Conservation (phyloP, 2,113 vertebrate species). For the Halcyon senegalensis region DNA sequence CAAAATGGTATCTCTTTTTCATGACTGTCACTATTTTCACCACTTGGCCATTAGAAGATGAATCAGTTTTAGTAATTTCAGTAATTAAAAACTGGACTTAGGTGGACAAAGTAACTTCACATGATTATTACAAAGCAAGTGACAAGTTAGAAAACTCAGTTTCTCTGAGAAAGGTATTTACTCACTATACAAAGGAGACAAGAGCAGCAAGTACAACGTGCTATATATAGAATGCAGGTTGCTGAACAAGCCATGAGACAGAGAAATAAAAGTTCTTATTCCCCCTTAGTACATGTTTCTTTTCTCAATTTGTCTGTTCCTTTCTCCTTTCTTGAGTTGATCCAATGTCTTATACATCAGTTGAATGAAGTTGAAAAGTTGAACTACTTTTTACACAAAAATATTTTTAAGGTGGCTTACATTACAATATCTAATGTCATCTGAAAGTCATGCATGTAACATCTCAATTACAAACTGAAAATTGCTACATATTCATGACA, state of each 20-base stretch:
- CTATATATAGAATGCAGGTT: not conserved
- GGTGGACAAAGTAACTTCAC: not conserved
- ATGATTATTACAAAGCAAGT: not conserved
- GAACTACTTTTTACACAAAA: not conserved
- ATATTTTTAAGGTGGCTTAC: not conserved
- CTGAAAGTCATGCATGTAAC: not conserved
- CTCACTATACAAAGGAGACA: not conserved
- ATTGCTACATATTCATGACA: not conserved
- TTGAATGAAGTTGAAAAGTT: not conserved
- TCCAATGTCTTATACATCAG: not conserved
- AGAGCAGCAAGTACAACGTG: not conserved
- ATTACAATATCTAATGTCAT: not conserved
- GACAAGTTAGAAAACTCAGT: not conserved
- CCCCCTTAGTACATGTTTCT: not conserved
- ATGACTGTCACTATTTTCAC: not conserved
- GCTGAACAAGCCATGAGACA: not conserved
- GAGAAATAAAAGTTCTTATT: not conserved
- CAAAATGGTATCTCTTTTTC: not conserved
- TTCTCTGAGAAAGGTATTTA: not conserved
- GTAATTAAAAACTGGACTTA: not conserved
- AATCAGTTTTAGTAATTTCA: not conserved
- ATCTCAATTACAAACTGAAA: not conserved
- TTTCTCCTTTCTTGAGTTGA: not conserved
- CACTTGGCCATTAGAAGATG: not conserved
- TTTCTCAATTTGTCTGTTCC: not conserved